A percentile compares a stretch with the other conserved stretches of the same genome.
These are phyloP conservation scores for Macquaria australasica DNA, from an alignment of 2,113 vertebrate species.

Conservation along the genomic window DNA sequence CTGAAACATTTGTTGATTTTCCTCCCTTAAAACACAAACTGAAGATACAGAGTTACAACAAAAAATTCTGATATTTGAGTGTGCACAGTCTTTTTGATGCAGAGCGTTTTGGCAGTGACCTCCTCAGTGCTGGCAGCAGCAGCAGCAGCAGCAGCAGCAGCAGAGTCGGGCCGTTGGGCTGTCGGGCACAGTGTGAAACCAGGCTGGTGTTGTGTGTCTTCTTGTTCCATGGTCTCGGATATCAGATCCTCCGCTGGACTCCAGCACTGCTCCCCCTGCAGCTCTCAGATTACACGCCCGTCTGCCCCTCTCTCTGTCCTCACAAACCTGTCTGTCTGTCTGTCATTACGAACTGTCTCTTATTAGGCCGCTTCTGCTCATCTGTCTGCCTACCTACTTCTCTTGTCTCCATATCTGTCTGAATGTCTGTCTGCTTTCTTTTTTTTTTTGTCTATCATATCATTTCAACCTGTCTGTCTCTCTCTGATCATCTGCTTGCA, in stretches of 20 bases:
- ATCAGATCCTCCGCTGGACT: conserved; percentile 75
- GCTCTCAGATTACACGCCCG: conserved; percentile 70
- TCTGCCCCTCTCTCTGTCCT: conserved; percentile 30
- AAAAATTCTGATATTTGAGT: not conserved
- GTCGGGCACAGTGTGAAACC: conserved; percentile 7
- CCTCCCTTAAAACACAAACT: not conserved
- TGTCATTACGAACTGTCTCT: too few relatives aligned
- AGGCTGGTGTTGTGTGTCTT: conserved; percentile 69
- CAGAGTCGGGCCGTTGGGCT: not conserved
- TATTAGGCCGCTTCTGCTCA: too few relatives aligned
- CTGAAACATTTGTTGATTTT: not conserved
- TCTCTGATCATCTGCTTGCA: conserved; percentile 21
- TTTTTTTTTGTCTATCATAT: not conserved
- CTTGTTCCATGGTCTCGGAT: conserved; percentile 80
- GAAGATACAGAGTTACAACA: not conserved
- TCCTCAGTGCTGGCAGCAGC: conserved; percentile 13
- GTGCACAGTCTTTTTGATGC: conserved; percentile 5
- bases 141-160: not conserved
- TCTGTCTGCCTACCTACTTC: not conserved
- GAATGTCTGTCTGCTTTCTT: not conserved
- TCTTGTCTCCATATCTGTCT: not conserved
- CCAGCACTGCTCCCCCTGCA: conserved; percentile 25
- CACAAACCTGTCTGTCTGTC: conserved; percentile 9
- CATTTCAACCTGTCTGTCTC: not conserved
- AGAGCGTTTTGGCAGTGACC: conserved; percentile 1